phyloP scores from a whole-genome alignment of 2,888 invertebrate species.

The Cryptophagus acutangulus region DNA sequence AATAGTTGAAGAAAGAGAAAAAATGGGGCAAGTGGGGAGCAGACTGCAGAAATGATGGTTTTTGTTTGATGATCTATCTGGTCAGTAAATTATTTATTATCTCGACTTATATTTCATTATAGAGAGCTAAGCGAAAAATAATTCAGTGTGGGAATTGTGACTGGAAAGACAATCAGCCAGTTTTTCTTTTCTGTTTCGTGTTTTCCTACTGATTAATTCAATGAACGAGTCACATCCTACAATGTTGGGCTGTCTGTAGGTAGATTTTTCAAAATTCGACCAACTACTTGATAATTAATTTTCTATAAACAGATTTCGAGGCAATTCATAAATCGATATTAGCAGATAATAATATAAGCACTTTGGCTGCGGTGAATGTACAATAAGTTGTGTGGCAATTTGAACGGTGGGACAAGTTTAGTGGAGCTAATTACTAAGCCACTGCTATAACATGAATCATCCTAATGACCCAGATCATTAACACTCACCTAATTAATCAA shows the following conservation, averaged over 20 bases:
- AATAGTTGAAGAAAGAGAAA: too few species aligned
- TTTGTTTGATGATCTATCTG: constrained; percentile 1
- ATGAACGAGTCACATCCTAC: constrained; percentile 14
- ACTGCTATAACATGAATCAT: constrained; percentile 36
- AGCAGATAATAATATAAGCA: too few species aligned
- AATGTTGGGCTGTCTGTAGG: background rate
- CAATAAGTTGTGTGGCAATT: constrained; percentile 15
- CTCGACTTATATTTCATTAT: constrained; percentile 31
- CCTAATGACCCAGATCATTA: constrained; percentile 41
- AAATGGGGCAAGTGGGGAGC: too few species aligned
- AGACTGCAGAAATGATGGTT: too few species aligned
- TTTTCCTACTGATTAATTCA: constrained; percentile 32
- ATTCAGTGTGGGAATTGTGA: constrained; percentile 35
- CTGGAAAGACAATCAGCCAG: constrained; percentile 32
- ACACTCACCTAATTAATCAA: constrained; percentile 42
- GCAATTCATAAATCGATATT: too few species aligned
- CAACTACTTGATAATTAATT: too few species aligned
- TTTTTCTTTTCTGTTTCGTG: constrained; percentile 25
- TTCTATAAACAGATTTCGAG: too few species aligned
- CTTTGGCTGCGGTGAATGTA: too few species aligned
- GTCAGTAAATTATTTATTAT: constrained; percentile 29
- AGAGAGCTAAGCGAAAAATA: constrained; percentile 33
- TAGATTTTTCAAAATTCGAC: background rate
- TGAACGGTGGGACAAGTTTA: constrained; percentile 14
- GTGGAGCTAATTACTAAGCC: constrained; percentile 31